A percentile compares a stretch with the other conserved stretches of the same genome.
phyloP scores from a whole-genome alignment of 2,113 vertebrate species.

The Muscicapa adusta region DNA sequence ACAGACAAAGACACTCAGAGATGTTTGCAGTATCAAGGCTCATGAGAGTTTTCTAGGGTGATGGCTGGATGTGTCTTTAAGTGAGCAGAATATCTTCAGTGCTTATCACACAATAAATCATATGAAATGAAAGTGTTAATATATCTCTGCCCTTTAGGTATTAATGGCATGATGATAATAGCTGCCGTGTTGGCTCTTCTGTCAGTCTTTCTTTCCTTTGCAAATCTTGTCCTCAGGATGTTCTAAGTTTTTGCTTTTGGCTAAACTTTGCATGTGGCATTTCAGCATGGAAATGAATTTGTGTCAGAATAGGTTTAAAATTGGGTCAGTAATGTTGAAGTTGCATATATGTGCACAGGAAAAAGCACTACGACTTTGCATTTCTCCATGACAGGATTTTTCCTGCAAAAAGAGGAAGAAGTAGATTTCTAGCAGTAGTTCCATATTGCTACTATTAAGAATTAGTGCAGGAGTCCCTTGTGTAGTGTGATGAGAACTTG shows the following conservation, averaged over 20 bases:
- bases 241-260: not conserved
- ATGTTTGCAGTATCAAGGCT: not conserved
- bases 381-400: not conserved
- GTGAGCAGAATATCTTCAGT: not conserved
- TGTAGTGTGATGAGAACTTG: not conserved
- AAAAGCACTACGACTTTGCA: not conserved
- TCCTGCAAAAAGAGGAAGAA: not conserved
- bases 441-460: not conserved
- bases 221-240: not conserved
- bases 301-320: conserved; percentile 28
- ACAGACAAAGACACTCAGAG: not conserved
- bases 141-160: not conserved
- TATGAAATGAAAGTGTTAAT: not conserved
- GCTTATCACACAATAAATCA: not conserved
- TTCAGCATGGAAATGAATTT: conserved; percentile 12
- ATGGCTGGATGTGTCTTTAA: not conserved
- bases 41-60: not conserved
- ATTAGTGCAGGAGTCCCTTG: not conserved
- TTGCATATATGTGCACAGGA: not conserved
- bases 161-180: not conserved
- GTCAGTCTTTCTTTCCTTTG: not conserved
- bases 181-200: not conserved
- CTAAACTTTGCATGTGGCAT: not conserved
- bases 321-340: conserved; percentile 19
- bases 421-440: not conserved